Percentiles rank a stretch among this genome's conserved stretches.
Conservation (phyloP, 37 sponge, comb jelly and placozoan genomes). For the Hormiphora californensis region DNA sequence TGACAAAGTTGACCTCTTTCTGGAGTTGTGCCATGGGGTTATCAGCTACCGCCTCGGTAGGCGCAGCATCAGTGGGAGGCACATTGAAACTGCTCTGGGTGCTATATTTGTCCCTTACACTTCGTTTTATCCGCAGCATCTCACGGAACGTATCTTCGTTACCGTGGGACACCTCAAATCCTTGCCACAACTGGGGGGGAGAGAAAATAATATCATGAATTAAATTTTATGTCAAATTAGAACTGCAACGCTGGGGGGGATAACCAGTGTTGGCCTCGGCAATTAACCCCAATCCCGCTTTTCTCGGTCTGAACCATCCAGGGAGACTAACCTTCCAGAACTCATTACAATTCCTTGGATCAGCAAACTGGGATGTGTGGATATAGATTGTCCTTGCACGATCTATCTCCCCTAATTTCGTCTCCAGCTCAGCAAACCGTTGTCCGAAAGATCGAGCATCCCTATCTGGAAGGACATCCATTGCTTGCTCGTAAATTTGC, state of each 20-base stretch:
- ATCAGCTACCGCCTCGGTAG: background rate
- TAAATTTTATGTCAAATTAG: background rate
- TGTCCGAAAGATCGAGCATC: constrained; percentile 66
- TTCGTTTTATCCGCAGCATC: constrained; percentile 97
- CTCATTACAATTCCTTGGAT: constrained; percentile 73
- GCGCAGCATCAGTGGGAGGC: constrained; percentile 1
- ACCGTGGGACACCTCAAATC: constrained; percentile 94
- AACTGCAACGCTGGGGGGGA: background rate
- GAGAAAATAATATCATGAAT: too few relatives aligned
- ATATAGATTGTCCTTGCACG: constrained; percentile 82
- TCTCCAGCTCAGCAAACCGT: constrained; percentile 69
- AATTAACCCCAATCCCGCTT: background rate
- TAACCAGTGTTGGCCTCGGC: background rate
- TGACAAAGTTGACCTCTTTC: constrained; percentile 44
- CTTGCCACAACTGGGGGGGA: constrained; percentile 72
- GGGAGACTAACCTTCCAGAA: background rate
- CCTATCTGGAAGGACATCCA: constrained; percentile 79
- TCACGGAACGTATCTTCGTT: constrained; percentile 98
- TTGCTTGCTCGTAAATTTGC: constrained; percentile 94
- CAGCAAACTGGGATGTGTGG: constrained; percentile 91
- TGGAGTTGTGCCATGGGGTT: constrained; percentile 36
- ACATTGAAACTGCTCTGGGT: constrained; percentile 64
- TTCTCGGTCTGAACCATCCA: background rate
- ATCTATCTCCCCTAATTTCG: constrained; percentile 91
- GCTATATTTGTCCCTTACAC: constrained; percentile 95